A percentile compares a stretch with the other conserved stretches of the same genome.
Conservation (phyloP, 2,113 vertebrate genomes). For the Notothenia rossii region DNA sequence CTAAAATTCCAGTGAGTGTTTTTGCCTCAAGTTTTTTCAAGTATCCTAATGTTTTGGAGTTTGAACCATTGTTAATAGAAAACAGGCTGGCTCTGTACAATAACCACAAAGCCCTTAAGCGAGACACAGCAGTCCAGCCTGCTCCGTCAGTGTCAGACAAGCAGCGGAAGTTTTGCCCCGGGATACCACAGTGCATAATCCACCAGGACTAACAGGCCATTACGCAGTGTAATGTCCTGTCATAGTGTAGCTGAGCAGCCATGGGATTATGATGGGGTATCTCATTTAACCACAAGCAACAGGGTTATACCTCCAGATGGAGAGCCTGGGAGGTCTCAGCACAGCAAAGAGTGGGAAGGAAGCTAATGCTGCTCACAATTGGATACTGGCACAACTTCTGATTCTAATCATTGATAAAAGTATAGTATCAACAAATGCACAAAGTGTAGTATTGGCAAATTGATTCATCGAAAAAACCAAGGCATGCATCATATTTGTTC, state of each 20-base stretch:
- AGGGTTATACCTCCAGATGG: slow-evolving; percentile 13
- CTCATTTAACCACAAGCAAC: slow-evolving; percentile 40
- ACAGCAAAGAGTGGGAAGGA: not conserved
- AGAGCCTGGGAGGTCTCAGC: slow-evolving; percentile 7
- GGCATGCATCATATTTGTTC: too few relatives aligned
- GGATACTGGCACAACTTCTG: not conserved
- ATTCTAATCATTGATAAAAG: not conserved
- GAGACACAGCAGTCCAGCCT: slow-evolving; percentile 34
- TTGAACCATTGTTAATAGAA: slow-evolving; percentile 59
- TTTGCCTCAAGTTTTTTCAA: slow-evolving; percentile 18
- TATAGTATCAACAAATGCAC: not conserved
- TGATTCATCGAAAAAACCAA: too few relatives aligned
- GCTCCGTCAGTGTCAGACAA: slow-evolving; percentile 63
- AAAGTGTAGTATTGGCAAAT: too few relatives aligned
- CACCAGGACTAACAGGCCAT: slow-evolving; percentile 66
- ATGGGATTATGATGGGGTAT: slow-evolving; percentile 42
- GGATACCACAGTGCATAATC: slow-evolving; percentile 57
- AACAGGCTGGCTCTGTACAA: slow-evolving; percentile 52
- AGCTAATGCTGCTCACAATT: not conserved
- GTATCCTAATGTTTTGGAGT: slow-evolving; percentile 32
- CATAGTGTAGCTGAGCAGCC: slow-evolving; percentile 44
- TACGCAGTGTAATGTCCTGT: slow-evolving; percentile 59
- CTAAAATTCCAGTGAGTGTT: slow-evolving; percentile 3
- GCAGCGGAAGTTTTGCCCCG: slow-evolving; percentile 40
- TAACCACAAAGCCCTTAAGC: slow-evolving; percentile 47